Percentiles rank a stretch among this genome's conserved stretches.
These are phyloP conservation scores for Cacatua alba DNA, from an alignment of 2,113 vertebrate genomes.

Conservation along the genomic window DNA sequence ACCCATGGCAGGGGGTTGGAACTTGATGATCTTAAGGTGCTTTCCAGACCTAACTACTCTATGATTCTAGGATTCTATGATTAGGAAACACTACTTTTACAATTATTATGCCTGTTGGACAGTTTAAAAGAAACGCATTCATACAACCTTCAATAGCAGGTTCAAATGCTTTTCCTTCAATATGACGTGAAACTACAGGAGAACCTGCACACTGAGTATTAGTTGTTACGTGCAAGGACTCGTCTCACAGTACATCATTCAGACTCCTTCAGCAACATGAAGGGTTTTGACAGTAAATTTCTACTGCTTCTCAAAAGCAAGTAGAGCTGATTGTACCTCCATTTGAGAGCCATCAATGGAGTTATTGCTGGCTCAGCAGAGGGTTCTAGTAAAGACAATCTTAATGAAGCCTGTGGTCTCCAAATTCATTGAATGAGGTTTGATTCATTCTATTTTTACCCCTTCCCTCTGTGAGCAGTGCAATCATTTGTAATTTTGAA, in stretches of 20 bases:
- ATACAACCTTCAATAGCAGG: background rate
- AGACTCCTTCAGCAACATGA: background rate
- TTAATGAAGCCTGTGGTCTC: background rate
- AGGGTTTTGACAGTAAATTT: background rate
- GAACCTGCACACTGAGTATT: background rate
- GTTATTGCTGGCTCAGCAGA: background rate
- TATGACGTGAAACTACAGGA: background rate
- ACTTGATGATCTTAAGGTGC: background rate
- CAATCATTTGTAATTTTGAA: background rate
- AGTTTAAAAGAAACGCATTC: background rate
- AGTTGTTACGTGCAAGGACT: background rate
- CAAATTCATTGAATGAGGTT: background rate
- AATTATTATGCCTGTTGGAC: background rate
- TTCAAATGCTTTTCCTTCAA: background rate
- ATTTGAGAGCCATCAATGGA: background rate
- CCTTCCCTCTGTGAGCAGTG: background rate
- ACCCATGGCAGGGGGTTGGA: background rate
- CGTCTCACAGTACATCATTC: background rate
- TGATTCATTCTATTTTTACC: background rate
- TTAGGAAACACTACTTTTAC: background rate
- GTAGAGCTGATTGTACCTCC: background rate
- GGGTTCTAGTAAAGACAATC: background rate
- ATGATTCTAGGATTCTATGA: background rate
- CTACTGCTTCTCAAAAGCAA: background rate
- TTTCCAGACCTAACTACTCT: background rate